phyloP scores from a whole-genome alignment of 2,888 invertebrate species.

The Ennomos quercinarius region DNA sequence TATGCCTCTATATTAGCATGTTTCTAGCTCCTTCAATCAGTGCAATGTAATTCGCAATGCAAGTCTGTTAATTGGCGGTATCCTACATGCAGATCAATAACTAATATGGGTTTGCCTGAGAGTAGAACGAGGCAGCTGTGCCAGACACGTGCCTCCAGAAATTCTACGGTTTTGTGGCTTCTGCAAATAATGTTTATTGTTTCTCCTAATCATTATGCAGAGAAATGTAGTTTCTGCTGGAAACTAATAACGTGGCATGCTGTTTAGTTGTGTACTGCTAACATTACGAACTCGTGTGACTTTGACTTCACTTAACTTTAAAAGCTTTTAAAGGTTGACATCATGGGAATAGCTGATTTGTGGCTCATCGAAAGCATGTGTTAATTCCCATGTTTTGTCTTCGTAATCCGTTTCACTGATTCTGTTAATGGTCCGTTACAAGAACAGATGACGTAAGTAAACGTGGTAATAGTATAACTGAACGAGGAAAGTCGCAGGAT shows the following conservation, averaged over 20 bases:
- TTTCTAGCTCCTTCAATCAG: neutral
- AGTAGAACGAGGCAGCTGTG: slow-evolving; percentile 49
- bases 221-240: slow-evolving; percentile 44
- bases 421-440: slow-evolving; percentile 62
- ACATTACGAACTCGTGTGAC: slow-evolving; percentile 6
- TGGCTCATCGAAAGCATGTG: slow-evolving; percentile 51
- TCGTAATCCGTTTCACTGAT: slow-evolving; percentile 54
- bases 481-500: slow-evolving; percentile 54
- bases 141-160: slow-evolving; percentile 47
- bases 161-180: slow-evolving; percentile 66
- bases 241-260: slow-evolving; percentile 45
- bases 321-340: slow-evolving; percentile 15
- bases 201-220: slow-evolving; percentile 50
- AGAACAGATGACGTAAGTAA: slow-evolving; percentile 65
- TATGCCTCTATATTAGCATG: neutral
- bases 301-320: slow-evolving; percentile 6
- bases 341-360: slow-evolving; percentile 43
- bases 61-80: slow-evolving; percentile 40
- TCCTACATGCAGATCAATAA: slow-evolving; percentile 34
- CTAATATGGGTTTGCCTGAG: slow-evolving; percentile 37
- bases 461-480: slow-evolving; percentile 70
- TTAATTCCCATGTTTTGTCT: slow-evolving; percentile 54
- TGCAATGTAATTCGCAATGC: slow-evolving; percentile 22
- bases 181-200: slow-evolving; percentile 72
- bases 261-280: slow-evolving; percentile 17